Conservation (phyloP, 2,113 vertebrate species). For the Hepsetus odoe region DNA sequence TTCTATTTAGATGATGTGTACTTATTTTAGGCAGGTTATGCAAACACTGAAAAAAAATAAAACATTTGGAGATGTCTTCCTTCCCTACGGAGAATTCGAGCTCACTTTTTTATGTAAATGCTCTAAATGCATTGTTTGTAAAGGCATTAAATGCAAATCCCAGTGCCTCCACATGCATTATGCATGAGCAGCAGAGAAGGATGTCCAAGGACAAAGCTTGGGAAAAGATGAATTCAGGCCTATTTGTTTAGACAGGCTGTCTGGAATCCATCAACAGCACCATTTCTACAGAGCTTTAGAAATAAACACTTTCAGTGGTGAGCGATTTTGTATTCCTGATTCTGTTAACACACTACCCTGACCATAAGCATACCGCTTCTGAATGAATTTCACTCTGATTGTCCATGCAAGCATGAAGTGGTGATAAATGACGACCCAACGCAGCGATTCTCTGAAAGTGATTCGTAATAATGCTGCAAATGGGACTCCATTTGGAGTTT, state of each 20-base stretch:
- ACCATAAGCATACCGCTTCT: too few species aligned
- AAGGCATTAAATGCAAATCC: not conserved
- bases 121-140: not conserved
- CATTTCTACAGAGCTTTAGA: not conserved
- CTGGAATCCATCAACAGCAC: not conserved
- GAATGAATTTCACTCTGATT: not conserved
- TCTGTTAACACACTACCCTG: not conserved
- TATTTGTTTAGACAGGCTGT: conserved; percentile 8
- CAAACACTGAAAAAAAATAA: too few species aligned
- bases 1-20: too few species aligned
- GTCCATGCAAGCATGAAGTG: not conserved
- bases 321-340: not conserved
- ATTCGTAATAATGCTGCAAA: not conserved
- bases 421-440: not conserved
- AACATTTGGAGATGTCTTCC: not conserved
- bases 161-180: conserved; percentile 1
- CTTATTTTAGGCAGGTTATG: too few species aligned
- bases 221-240: conserved; percentile 7
- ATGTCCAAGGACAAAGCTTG: not conserved
- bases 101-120: not conserved
- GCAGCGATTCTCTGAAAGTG: not conserved
- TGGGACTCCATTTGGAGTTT: not conserved
- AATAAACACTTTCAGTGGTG: not conserved
- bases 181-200: not conserved
- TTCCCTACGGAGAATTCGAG: not conserved